These are phyloP conservation scores for Lethocerus indicus DNA, from an alignment of 1,140 invertebrate species.

Conservation along the genomic window DNA sequence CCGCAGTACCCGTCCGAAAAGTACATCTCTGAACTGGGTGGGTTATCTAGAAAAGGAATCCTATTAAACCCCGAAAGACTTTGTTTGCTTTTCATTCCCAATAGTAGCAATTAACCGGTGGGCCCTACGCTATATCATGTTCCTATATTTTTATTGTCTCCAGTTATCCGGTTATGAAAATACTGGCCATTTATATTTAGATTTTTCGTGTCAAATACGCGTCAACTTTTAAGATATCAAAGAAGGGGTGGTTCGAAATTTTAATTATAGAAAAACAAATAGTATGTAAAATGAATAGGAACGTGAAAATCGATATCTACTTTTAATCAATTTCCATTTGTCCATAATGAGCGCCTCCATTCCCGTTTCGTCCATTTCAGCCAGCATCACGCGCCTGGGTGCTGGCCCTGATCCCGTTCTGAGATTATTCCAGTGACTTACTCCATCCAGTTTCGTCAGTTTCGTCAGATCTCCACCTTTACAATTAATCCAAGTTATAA, in stretches of 20 bases:
- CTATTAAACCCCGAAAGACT: not conserved
- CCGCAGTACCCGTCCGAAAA: not conserved
- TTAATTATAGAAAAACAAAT: not conserved
- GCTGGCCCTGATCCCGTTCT: not conserved
- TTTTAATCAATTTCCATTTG: conserved; percentile 5
- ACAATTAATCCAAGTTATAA: not conserved
- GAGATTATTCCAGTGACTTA: not conserved
- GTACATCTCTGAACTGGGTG: not conserved
- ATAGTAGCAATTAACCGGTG: too few relatives aligned
- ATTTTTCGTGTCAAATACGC: not conserved
- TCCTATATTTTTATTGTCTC: not conserved
- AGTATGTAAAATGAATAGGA: too few relatives aligned
- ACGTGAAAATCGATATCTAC: not conserved
- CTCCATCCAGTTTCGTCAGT: not conserved
- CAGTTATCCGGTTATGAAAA: not conserved
- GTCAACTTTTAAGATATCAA: not conserved
- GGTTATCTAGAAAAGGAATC: not conserved
- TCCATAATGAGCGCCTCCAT: not conserved
- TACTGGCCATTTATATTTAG: not conserved
- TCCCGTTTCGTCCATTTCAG: not conserved
- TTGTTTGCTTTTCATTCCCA: not conserved
- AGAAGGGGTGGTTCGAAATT: not conserved
- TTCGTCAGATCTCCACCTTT: not conserved
- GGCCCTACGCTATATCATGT: too few relatives aligned
- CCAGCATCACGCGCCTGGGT: not conserved